phyloP scores from a whole-genome alignment of 2,797 vertebrate genomes.

The Meriones psammophilus region DNA sequence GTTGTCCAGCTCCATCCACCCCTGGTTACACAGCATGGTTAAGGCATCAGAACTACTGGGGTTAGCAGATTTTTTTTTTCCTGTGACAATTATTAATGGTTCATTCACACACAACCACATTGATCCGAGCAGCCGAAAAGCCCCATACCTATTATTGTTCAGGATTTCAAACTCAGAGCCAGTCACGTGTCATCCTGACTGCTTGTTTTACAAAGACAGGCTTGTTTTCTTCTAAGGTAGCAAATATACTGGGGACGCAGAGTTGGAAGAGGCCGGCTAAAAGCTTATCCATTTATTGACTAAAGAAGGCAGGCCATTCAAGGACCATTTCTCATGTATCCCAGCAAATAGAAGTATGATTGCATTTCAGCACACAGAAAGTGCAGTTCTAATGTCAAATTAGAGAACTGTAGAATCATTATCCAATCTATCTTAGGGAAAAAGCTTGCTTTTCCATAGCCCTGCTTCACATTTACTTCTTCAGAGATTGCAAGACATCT shows the following conservation, averaged over 20 bases:
- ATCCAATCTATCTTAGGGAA: background rate
- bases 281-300: constrained; percentile 53
- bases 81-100: constrained; percentile 35
- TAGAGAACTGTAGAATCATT: constrained; percentile 48
- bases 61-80: background rate
- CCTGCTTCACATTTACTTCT: constrained; percentile 26
- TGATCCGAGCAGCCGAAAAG: background rate
- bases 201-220: background rate
- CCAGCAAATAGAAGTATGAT: constrained; percentile 52
- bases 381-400: constrained; percentile 48
- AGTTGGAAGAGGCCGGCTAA: constrained; percentile 37
- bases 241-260: constrained; percentile 39
- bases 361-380: constrained; percentile 49
- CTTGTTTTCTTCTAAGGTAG: constrained; percentile 58
- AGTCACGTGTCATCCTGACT: background rate
- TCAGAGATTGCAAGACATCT: constrained; percentile 40
- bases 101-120: constrained; percentile 11
- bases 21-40: background rate
- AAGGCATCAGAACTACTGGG: constrained; percentile 29
- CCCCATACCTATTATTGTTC: constrained; percentile 46
- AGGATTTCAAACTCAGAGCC: constrained; percentile 42
- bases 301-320: constrained; percentile 29
- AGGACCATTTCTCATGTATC: constrained; percentile 24
- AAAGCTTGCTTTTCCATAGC: background rate
- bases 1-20: background rate